Percentiles rank a stretch among this genome's conserved stretches.
These are phyloP conservation scores for Lanistes nyassanus DNA, from an alignment of 1,140 invertebrate species.

Conservation along the genomic window DNA sequence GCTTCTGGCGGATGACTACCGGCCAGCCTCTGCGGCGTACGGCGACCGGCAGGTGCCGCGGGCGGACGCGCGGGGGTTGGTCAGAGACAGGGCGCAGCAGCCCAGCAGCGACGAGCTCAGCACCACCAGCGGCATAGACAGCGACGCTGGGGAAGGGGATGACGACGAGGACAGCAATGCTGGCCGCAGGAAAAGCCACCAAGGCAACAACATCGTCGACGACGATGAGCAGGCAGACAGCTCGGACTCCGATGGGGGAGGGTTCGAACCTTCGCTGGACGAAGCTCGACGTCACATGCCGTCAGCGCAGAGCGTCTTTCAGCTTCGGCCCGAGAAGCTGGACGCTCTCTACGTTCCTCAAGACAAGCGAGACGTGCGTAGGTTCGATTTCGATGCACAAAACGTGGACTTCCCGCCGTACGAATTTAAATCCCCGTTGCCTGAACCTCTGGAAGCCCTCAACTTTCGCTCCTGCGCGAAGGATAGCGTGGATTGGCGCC, in stretches of 20 bases:
- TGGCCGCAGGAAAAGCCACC: too few species aligned
- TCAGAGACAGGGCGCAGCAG: neutral
- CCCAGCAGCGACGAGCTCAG: slow-evolving; percentile 42
- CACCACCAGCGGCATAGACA: slow-evolving; percentile 54
- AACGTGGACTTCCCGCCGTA: slow-evolving; percentile 48
- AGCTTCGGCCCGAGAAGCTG: slow-evolving; percentile 55
- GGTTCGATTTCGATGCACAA: slow-evolving; percentile 58
- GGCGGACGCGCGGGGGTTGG: slow-evolving; percentile 17
- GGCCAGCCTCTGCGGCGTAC: slow-evolving; percentile 22
- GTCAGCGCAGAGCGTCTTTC: slow-evolving; percentile 31
- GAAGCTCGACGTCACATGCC: slow-evolving; percentile 43
- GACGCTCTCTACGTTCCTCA: slow-evolving; percentile 53
- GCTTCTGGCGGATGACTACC: slow-evolving; percentile 31
- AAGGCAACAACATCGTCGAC: slow-evolving; percentile 43
- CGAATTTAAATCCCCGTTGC: slow-evolving; percentile 49
- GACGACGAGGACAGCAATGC: slow-evolving; percentile 40
- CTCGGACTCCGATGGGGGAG: slow-evolving; percentile 43
- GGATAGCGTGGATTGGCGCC: slow-evolving; percentile 50
- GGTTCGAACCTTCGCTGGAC: slow-evolving; percentile 49
- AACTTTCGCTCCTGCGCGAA: slow-evolving; percentile 47
- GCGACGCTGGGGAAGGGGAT: slow-evolving; percentile 26
- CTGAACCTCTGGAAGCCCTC: slow-evolving; percentile 42
- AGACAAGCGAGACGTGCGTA: slow-evolving; percentile 45
- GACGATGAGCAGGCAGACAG: slow-evolving; percentile 32
- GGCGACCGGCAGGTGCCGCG: slow-evolving; percentile 31